phyloP scores from a whole-genome alignment of 1,140 invertebrate genomes.

The Pseudomyrmex cubaensis region DNA sequence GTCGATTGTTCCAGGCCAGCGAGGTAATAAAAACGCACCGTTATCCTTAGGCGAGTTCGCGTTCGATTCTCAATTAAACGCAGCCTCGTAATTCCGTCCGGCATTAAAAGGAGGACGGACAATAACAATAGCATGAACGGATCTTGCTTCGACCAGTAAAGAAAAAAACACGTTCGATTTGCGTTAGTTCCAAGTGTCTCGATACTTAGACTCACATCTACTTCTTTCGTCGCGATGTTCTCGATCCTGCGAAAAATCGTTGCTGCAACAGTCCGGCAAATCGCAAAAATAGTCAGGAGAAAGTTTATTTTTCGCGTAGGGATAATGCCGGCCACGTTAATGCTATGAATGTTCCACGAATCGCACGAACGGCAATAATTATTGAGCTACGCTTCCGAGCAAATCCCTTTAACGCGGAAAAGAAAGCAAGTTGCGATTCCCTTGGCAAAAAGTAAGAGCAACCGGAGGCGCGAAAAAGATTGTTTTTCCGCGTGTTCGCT shows the following conservation, averaged over 20 bases:
- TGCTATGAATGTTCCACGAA: background rate
- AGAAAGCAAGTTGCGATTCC: background rate
- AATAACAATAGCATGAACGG: constrained; percentile 18
- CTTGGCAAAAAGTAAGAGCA: constrained; percentile 63
- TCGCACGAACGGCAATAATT: constrained; percentile 51
- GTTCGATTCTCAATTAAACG: constrained; percentile 51
- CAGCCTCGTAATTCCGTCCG: constrained; percentile 23
- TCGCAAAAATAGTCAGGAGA: constrained; percentile 9
- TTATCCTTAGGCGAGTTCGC: constrained; percentile 55
- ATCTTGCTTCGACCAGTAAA: background rate
- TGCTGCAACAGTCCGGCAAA: background rate
- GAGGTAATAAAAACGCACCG: constrained; percentile 67
- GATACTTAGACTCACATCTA: background rate
- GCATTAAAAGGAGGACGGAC: constrained; percentile 28
- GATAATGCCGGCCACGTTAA: background rate
- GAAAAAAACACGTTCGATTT: background rate
- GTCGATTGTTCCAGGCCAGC: constrained; percentile 64
- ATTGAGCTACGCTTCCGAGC: constrained; percentile 39
- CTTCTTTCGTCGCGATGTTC: background rate
- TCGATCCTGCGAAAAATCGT: background rate
- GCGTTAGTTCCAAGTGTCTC: constrained; percentile 30
- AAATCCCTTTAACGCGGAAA: background rate
- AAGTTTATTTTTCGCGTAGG: constrained; percentile 34
- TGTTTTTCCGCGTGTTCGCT: constrained; percentile 36
- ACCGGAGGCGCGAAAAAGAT: constrained; percentile 41